phyloP scores from a whole-genome alignment of 2,888 invertebrate genomes.

The Acheta domesticus region DNA sequence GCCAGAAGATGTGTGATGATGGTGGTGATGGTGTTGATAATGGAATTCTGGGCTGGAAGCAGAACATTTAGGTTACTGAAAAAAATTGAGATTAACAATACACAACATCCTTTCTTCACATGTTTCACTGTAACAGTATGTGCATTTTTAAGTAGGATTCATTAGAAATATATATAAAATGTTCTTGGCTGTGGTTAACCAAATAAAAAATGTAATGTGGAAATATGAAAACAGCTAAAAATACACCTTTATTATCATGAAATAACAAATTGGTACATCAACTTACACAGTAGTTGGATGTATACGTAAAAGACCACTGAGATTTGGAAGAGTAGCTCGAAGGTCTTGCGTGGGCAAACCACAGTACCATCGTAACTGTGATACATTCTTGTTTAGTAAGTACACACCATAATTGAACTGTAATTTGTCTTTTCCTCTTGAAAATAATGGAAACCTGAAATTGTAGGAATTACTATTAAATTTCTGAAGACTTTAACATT shows the following conservation, averaged over 20 bases:
- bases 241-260: neutral
- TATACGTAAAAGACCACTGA: conserved; percentile 58
- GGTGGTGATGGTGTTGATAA: neutral
- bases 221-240: no score
- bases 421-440: conserved; percentile 71
- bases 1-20: conserved; percentile 36
- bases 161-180: neutral
- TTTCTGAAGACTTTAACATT: neutral
- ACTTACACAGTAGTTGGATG: neutral
- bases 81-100: no score
- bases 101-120: no score
- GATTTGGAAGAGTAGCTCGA: conserved; percentile 71
- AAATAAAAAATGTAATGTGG: no score
- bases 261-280: neutral
- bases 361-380: conserved; percentile 78
- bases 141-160: no score
- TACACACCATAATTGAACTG: conserved; percentile 88
- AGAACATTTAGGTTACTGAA: neutral
- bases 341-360: conserved; percentile 71
- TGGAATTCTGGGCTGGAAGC: conserved; percentile 29
- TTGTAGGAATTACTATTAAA: conserved; percentile 27
- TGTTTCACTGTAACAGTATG: no score
- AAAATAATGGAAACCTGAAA: conserved; percentile 78
- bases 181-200: no score
- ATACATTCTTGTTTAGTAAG: conserved; percentile 89